A percentile compares a stretch with the other conserved stretches of the same genome.
phyloP scores from a whole-genome alignment of 2,113 vertebrate genomes.

The Hippoglossus stenolepis region DNA sequence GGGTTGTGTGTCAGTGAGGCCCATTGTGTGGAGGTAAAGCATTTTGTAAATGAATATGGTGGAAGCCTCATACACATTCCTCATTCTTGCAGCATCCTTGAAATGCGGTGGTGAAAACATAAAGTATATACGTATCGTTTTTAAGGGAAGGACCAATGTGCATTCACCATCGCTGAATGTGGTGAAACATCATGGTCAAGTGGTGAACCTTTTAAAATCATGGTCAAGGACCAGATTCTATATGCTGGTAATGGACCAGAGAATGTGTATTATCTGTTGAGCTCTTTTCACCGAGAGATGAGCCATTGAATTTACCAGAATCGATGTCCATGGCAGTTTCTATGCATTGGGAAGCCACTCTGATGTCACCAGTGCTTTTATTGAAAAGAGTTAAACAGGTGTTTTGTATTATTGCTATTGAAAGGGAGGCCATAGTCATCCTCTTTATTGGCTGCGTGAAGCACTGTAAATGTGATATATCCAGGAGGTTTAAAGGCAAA shows the following conservation, averaged over 20 bases:
- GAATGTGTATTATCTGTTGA: conserved; percentile 30
- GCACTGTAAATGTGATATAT: conserved; percentile 28
- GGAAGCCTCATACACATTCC: neutral
- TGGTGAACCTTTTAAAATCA: conserved; percentile 60
- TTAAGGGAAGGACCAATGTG: conserved; percentile 9
- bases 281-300: conserved; percentile 33
- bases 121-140: conserved; percentile 15
- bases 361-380: conserved; percentile 19
- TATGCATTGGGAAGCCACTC: conserved; percentile 25
- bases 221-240: conserved; percentile 62
- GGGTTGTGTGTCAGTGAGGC: conserved; percentile 2
- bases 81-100: conserved; percentile 31
- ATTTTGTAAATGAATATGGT: conserved; percentile 17
- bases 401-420: conserved; percentile 24
- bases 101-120: conserved; percentile 9
- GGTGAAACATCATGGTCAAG: conserved; percentile 57
- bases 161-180: conserved; percentile 41
- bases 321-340: conserved; percentile 27
- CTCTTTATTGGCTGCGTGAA: conserved; percentile 33
- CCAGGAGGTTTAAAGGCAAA: conserved; percentile 11
- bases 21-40: conserved; percentile 10
- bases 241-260: conserved; percentile 32
- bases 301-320: conserved; percentile 40
- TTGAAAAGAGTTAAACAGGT: conserved; percentile 29
- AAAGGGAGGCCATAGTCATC: conserved; percentile 30